These are phyloP conservation scores for Oscheius sp. DNA, from an alignment of 2,888 invertebrate species.

Conservation along the genomic window DNA sequence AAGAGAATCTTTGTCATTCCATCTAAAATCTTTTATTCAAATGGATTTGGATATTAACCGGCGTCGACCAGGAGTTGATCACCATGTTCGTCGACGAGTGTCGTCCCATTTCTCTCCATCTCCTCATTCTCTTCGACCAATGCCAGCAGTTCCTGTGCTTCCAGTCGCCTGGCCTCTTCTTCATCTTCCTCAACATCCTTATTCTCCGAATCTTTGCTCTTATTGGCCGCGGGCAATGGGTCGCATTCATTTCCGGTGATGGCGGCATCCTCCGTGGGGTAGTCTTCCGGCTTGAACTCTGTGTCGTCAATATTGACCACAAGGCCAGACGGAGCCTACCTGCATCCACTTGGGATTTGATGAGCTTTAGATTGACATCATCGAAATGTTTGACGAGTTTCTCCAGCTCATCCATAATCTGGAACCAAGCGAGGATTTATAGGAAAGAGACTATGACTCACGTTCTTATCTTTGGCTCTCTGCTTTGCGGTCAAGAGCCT, in stretches of 20 bases:
- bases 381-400: slow-evolving; percentile 35
- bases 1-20: slow-evolving; percentile 51
- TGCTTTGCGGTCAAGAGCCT: slow-evolving; percentile 23
- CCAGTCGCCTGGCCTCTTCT: slow-evolving; percentile 1
- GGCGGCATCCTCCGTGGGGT: slow-evolving; percentile 45
- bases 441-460: neutral
- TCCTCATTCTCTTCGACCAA: slow-evolving; percentile 11
- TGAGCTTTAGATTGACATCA: slow-evolving; percentile 30
- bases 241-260: slow-evolving; percentile 43
- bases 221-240: slow-evolving; percentile 27
- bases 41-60: neutral
- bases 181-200: neutral
- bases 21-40: slow-evolving; percentile 38
- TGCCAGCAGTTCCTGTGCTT: slow-evolving; percentile 5
- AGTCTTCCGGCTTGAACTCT: slow-evolving; percentile 39
- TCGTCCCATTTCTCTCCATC: slow-evolving; percentile 5
- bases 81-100: slow-evolving; percentile 49
- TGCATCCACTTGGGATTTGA: slow-evolving; percentile 32
- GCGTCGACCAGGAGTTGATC: slow-evolving; percentile 51
- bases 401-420: slow-evolving; percentile 33
- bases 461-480: slow-evolving; percentile 27
- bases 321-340: neutral
- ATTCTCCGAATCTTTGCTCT: neutral
- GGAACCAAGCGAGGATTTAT: too few relatives aligned
- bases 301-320: neutral